phyloP scores from a whole-genome alignment of 2,888 invertebrate genomes.

The Xestia xanthographa region DNA sequence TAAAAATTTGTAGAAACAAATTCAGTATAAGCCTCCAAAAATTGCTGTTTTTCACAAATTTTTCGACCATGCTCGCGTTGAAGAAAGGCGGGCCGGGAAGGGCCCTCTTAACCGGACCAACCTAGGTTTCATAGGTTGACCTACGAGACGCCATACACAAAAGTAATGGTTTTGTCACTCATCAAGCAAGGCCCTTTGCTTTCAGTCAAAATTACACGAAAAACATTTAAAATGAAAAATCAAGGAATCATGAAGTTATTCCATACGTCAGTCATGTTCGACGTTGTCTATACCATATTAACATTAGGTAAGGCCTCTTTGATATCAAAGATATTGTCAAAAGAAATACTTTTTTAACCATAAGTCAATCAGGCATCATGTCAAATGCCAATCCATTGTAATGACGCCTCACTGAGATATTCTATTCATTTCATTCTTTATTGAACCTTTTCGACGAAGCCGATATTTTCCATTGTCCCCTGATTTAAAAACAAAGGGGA shows the following conservation, averaged over 20 bases:
- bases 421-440: constrained; percentile 29
- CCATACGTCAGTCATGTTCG: background rate
- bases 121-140: too few species aligned
- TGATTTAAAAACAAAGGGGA: constrained; percentile 23
- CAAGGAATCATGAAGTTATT: background rate
- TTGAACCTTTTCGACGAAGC: constrained; percentile 15
- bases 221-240: background rate
- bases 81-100: too few species aligned
- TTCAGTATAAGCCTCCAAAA: too few species aligned
- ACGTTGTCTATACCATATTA: background rate
- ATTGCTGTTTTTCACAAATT: too few species aligned
- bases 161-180: too few species aligned
- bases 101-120: too few species aligned
- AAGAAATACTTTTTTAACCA: background rate
- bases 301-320: background rate
- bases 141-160: too few species aligned
- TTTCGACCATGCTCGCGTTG: too few species aligned
- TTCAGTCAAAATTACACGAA: too few species aligned
- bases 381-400: constrained; percentile 10
- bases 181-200: background rate
- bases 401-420: constrained; percentile 27
- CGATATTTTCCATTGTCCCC: constrained; percentile 31
- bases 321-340: background rate
- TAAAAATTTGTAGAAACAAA: too few species aligned
- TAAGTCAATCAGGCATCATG: constrained; percentile 9